Percentiles rank a stretch among this genome's conserved stretches.
phyloP scores from a whole-genome alignment of 2,113 vertebrate species.

The Etheostoma cragini region DNA sequence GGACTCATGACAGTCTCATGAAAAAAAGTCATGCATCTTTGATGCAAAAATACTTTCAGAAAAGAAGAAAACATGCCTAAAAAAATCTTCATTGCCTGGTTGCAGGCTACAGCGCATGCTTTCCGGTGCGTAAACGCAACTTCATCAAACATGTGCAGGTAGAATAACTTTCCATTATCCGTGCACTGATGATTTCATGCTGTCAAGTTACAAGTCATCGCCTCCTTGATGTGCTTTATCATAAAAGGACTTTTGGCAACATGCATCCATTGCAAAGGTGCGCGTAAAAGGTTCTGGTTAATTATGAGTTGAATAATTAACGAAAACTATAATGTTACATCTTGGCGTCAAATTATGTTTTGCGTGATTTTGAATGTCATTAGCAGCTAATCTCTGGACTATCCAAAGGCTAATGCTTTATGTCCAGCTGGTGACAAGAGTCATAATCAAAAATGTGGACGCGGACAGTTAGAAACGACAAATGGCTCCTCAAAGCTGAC shows the following conservation, averaged over 20 bases:
- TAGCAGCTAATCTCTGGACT: conserved; percentile 6
- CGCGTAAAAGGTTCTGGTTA: conserved; percentile 36
- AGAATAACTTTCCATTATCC: conserved; percentile 52
- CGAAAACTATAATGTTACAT: conserved; percentile 47
- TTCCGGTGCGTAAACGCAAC: conserved; percentile 57
- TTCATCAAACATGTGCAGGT: conserved; percentile 38
- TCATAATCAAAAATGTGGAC: conserved; percentile 24
- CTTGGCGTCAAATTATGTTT: conserved; percentile 40
- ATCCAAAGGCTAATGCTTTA: neutral
- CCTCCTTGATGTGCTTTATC: conserved; percentile 5
- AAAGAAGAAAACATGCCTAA: conserved; percentile 1
- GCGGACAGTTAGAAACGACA: neutral
- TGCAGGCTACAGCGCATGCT: conserved; percentile 41
- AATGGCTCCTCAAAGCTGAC: conserved; percentile 14
- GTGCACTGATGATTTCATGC: conserved; percentile 50
- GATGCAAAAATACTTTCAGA: conserved; percentile 40
- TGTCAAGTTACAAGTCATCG: conserved; percentile 27
- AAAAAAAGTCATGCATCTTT: conserved; percentile 60
- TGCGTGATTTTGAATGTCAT: conserved; percentile 22
- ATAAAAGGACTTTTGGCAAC: conserved; percentile 22
- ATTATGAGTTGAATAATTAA: conserved; percentile 66
- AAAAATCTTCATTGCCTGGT: conserved; percentile 9
- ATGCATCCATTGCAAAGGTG: conserved; percentile 41
- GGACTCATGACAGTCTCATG: neutral
- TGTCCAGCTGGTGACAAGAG: conserved; percentile 42